Evolutionary conservation across 2,888 invertebrate species (phyloP), one percentile per base, ranked within the genome.

Genomic region (Oligia strigilis): DNA sequence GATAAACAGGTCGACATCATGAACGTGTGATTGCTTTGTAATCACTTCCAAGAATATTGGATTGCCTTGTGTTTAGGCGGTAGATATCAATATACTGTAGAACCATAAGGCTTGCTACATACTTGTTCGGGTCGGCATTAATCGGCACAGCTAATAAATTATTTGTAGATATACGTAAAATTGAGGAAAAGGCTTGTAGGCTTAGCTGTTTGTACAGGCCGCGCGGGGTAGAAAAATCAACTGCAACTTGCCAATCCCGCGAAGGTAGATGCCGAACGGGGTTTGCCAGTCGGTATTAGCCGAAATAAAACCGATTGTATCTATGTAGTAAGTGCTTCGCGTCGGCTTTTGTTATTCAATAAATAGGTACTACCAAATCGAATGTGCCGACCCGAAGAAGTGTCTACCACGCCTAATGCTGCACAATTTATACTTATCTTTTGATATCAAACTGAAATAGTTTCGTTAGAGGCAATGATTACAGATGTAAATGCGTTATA

Each of bases 41-140:
- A 81, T 82, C 60, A 77, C 77, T 81, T 4, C 8, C 19, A 65
- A 76, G 64, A n/a, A 65, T 77, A 82, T 76, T 82, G 69, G 11
- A 76, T 82, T 81, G 49, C 65, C n/a, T 49, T 52, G 40, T 60
- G 29, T 60, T 78, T 60, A 43, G 49, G 78, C 29, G 13, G 40
- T 19, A 23, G 36, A n/a, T 46, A 43, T n/a, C 67, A 40, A 49
- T 66, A 43, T 72, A n/a, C 11, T 6, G n/a, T 58, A 11, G 6
- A 17, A 17, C 2, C 11, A n/a, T 40, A 72, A 58, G 17, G 71
- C 23, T 17, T 43, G 11, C 3, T n/a, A 11, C 11, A 40, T 2
- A 60, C 8, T 58, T 17, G 9, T 55, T n/a, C 23, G 17, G 36
- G 4, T 40, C 55, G 55, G 5, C 23, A 17, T 40, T 71, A 23